phyloP scores from a whole-genome alignment of 1,140 invertebrate genomes.

The Pemphigus obesinymphae region DNA sequence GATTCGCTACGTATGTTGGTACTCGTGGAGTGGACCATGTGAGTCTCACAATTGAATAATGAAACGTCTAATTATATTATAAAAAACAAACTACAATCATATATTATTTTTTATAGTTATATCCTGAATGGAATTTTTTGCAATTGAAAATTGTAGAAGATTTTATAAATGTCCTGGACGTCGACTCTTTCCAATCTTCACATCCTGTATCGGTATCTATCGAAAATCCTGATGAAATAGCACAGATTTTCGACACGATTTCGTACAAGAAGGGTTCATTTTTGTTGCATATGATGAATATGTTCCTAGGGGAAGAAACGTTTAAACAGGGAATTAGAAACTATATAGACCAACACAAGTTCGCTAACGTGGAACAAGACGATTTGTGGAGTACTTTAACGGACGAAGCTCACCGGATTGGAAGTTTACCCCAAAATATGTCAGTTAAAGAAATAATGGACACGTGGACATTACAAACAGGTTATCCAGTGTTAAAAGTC shows the following conservation, averaged over 20 bases:
- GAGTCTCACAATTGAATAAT: neutral
- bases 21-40: slow-evolving; percentile 58
- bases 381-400: slow-evolving; percentile 76
- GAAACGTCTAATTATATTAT: neutral
- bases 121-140: slow-evolving; percentile 58
- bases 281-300: slow-evolving; percentile 83
- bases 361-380: slow-evolving; percentile 70
- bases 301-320: slow-evolving; percentile 72
- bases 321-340: slow-evolving; percentile 65
- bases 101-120: slow-evolving; percentile 43
- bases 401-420: slow-evolving; percentile 53
- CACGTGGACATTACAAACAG: slow-evolving; percentile 65
- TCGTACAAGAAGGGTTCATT: slow-evolving; percentile 80
- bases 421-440: slow-evolving; percentile 44
- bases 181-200: slow-evolving; percentile 59
- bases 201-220: slow-evolving; percentile 62
- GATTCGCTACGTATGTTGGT: slow-evolving; percentile 72
- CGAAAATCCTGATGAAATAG: slow-evolving; percentile 70
- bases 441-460: slow-evolving; percentile 56
- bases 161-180: slow-evolving; percentile 55
- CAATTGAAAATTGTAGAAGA: slow-evolving; percentile 60
- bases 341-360: slow-evolving; percentile 62
- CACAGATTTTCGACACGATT: slow-evolving; percentile 85
- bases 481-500: slow-evolving; percentile 63
- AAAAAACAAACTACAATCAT: neutral